These are phyloP conservation scores for Aleiodes alternator DNA, from an alignment of 2,888 invertebrate genomes.

Conservation along the genomic window DNA sequence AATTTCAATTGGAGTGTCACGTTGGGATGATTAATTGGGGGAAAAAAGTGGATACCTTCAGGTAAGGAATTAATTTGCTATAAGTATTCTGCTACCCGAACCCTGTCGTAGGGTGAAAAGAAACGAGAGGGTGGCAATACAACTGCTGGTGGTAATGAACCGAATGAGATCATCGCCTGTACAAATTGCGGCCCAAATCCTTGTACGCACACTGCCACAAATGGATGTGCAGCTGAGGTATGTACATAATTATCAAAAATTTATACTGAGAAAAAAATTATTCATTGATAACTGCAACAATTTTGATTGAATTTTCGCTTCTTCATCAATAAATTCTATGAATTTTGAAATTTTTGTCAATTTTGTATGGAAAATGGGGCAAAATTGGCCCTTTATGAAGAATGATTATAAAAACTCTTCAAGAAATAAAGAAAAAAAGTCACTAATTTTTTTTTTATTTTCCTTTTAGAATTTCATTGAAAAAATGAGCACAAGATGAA, in stretches of 20 bases:
- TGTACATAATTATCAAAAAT: conserved; percentile 58
- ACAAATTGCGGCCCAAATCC: conserved; percentile 88
- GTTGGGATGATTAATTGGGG: conserved; percentile 11
- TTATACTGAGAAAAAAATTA: conserved; percentile 26
- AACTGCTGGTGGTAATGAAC: conserved; percentile 76
- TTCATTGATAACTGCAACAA: not conserved
- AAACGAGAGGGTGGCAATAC: conserved; percentile 82
- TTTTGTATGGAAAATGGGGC: too few species aligned
- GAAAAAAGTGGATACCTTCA: conserved; percentile 34
- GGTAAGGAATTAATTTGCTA: conserved; percentile 49
- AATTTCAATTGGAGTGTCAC: not conserved
- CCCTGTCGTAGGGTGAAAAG: conserved; percentile 86
- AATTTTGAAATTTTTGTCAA: too few species aligned
- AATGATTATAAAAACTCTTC: too few species aligned
- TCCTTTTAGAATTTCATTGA: too few species aligned
- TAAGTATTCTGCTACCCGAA: conserved; percentile 70
- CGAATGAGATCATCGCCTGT: conserved; percentile 90
- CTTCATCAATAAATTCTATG: too few species aligned
- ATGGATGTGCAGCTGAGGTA: conserved; percentile 92
- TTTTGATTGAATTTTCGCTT: not conserved
- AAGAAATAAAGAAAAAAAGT: too few species aligned
- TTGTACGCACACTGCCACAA: conserved; percentile 91
- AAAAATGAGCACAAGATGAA: too few species aligned
- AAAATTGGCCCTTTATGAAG: too few species aligned
- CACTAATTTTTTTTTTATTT: too few species aligned